Percentiles rank a stretch among this genome's conserved stretches.
Evolutionary conservation across 37 sponge, comb jelly and placozoan genomes (phyloP).

Genomic region (Crambe crambe): DNA sequence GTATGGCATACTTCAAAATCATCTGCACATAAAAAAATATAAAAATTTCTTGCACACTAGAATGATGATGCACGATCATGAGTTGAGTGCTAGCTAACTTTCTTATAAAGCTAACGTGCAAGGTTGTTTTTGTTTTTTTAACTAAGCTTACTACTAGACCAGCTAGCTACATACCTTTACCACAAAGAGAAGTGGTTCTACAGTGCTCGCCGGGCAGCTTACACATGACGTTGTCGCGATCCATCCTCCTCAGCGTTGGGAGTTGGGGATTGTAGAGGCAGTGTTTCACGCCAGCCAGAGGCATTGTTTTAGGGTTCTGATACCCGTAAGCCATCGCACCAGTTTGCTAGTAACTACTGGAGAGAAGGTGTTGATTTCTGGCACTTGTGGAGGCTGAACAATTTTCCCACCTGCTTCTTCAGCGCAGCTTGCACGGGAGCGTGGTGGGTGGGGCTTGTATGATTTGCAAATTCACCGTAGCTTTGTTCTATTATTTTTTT

Average conservation of each 20-base stretch:
- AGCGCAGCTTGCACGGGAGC: not conserved
- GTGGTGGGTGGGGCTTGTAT: not conserved
- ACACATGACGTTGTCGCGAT: slow-evolving; percentile 70
- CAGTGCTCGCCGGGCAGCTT: slow-evolving; percentile 76
- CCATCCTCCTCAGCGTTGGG: slow-evolving; percentile 85
- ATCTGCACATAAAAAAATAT: too few species aligned
- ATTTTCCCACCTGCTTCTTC: not conserved
- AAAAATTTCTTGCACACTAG: too few species aligned
- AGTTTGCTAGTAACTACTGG: too few species aligned
- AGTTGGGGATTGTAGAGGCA: slow-evolving; percentile 80
- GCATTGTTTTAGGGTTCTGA: not conserved
- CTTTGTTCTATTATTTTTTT: not conserved
- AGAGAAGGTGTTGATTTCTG: too few species aligned
- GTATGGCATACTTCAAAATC: too few species aligned
- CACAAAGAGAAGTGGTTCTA: slow-evolving; percentile 63
- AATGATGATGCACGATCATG: too few species aligned
- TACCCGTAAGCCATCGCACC: not conserved
- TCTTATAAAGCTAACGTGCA: too few species aligned
- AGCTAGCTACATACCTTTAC: slow-evolving; percentile 38
- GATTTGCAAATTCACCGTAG: not conserved
- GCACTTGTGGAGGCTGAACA: too few species aligned
- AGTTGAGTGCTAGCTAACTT: too few species aligned
- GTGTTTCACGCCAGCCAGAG: slow-evolving; percentile 79
- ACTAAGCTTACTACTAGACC: too few species aligned
- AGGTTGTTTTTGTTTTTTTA: too few species aligned